A percentile compares a stretch with the other conserved stretches of the same genome.
Evolutionary conservation across 2,888 invertebrate species (phyloP).

Genomic region (Lycophotia porphyrea): DNA sequence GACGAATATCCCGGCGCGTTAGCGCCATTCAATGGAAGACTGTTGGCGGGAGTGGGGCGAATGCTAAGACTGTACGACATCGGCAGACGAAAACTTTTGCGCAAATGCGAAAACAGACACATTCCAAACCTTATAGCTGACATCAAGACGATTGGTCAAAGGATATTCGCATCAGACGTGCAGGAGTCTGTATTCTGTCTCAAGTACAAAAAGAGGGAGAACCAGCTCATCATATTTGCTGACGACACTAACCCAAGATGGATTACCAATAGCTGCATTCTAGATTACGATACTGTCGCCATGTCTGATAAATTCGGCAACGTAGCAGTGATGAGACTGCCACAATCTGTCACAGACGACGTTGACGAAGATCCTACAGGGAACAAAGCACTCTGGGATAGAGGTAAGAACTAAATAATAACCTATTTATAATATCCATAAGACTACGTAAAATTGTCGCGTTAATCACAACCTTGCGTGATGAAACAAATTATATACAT

Average conservation of each 20-base stretch:
- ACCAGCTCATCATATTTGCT: constrained; percentile 99
- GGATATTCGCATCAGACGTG: constrained; percentile 98
- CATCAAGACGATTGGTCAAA: constrained; percentile 97
- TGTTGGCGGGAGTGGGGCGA: constrained; percentile 97
- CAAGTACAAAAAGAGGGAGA: constrained; percentile 98
- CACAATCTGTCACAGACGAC: constrained; percentile 98
- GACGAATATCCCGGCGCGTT: constrained; percentile 98
- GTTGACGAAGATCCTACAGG: constrained; percentile 99
- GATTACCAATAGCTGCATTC: constrained; percentile 97
- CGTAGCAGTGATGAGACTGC: constrained; percentile 96
- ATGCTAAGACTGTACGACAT: constrained; percentile 98
- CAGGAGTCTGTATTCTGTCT: constrained; percentile 99
- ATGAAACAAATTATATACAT: constrained; percentile 88
- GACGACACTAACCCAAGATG: constrained; percentile 99
- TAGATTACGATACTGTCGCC: constrained; percentile 99
- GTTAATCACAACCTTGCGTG: constrained; percentile 65
- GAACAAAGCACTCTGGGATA: constrained; percentile 98
- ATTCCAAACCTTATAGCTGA: constrained; percentile 98
- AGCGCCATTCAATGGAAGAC: constrained; percentile 97
- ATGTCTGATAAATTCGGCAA: constrained; percentile 99
- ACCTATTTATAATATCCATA: not conserved
- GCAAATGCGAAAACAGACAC: constrained; percentile 99
- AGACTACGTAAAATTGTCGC: not conserved
- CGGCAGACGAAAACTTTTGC: constrained; percentile 96
- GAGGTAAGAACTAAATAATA: constrained; percentile 84